Conservation (phyloP, 2,888 invertebrate genomes). For the Hipparchia sbordonii region DNA sequence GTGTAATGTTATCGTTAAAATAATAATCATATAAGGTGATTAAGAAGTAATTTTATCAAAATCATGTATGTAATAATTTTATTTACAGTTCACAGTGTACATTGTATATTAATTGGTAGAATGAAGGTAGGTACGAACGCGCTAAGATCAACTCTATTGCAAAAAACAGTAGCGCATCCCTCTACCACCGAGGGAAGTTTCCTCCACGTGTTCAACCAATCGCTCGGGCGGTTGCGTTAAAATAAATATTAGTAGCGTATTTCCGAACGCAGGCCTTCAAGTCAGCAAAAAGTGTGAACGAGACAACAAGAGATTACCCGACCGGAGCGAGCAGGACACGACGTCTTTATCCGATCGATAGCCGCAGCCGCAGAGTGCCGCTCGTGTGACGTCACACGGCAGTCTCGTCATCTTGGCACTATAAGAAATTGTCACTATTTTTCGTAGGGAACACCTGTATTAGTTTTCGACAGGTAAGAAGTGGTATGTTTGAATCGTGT, state of each 20-base stretch:
- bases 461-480: conserved; percentile 21
- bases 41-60: too few species aligned
- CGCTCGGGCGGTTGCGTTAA: conserved; percentile 74
- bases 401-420: conserved; percentile 81
- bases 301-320: conserved; percentile 56
- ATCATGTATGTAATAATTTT: too few species aligned
- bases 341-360: conserved; percentile 77
- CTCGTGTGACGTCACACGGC: conserved; percentile 77
- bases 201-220: conserved; percentile 68
- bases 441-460: conserved; percentile 52
- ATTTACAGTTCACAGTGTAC: too few species aligned
- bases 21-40: too few species aligned
- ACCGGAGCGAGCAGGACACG: conserved; percentile 65
- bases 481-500: not conserved
- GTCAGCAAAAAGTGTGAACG: conserved; percentile 62
- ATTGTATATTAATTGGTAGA: too few species aligned
- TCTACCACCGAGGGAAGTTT: conserved; percentile 33
- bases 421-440: conserved; percentile 78
- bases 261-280: conserved; percentile 73
- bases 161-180: conserved; percentile 18
- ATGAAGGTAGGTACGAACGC: not conserved
- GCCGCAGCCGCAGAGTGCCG: conserved; percentile 82
- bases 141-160: not conserved
- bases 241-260: conserved; percentile 83
- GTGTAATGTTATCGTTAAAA: too few species aligned